Evolutionary conservation across 1,140 invertebrate genomes (phyloP).

Genomic region (Oncopeltus fasciatus): DNA sequence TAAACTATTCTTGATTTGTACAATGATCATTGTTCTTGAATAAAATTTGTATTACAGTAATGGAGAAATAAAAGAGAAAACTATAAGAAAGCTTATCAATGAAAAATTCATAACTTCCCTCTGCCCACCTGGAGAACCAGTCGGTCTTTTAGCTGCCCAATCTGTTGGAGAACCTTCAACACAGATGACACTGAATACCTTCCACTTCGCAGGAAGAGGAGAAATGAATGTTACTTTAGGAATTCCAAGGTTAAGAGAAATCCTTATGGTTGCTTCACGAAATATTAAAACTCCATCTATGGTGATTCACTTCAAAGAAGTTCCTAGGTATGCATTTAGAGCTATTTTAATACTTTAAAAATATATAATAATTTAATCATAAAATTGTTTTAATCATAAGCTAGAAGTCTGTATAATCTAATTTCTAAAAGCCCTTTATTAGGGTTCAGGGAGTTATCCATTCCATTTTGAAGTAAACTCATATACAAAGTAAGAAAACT

Average conservation of each 20-base stretch:
- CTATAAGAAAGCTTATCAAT: constrained; percentile 55
- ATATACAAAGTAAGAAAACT: too few species aligned
- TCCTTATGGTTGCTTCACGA: constrained; percentile 86
- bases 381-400: too few species aligned
- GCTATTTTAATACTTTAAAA: constrained; percentile 6
- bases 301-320: constrained; percentile 69
- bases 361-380: too few species aligned
- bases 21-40: too few species aligned
- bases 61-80: not conserved
- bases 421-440: not conserved
- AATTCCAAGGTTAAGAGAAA: constrained; percentile 91
- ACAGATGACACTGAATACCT: constrained; percentile 99
- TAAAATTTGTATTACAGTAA: too few species aligned
- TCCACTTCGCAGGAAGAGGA: constrained; percentile 97
- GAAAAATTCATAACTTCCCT: constrained; percentile 61
- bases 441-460: too few species aligned
- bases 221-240: constrained; percentile 99
- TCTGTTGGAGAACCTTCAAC: constrained; percentile 98
- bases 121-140: constrained; percentile 83
- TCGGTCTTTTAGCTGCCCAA: constrained; percentile 87
- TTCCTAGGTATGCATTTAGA: constrained; percentile 29
- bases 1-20: too few species aligned
- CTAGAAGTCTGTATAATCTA: too few species aligned
- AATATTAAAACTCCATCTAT: constrained; percentile 88
- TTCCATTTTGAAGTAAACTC: too few species aligned